Evolutionary conservation across 2,888 invertebrate species (phyloP), one percentile per base, ranked within the genome.

Genomic region (Euspilapteryx auroguttella): DNA sequence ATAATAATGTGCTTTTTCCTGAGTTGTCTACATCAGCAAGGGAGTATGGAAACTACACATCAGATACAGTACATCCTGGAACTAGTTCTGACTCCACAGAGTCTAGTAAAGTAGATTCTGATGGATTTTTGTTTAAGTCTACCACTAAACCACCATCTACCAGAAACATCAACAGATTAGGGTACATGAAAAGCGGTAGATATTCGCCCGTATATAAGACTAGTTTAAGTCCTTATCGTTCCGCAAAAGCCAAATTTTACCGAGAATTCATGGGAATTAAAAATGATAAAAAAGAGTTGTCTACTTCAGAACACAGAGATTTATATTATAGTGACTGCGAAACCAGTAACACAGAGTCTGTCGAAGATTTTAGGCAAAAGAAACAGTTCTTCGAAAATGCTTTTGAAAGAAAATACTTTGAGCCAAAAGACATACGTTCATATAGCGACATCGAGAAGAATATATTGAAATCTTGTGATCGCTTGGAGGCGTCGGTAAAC

Each of bases 81-180:
- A 29, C 38, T 17, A 40, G 38, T 37, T 55, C 57, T 5, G 61
- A 59, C 34, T 49, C 58, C 22, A 48, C 52, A 22, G 55, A 50
- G 24, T 53, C 52, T 1, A 56, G 56, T 36, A 58, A 57, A 47
- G 33, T 41, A 8, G 61, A 55, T 12, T 42, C 54, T 3, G 49
- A 55, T 38, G 57, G 54, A 1, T 62, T 62, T 40, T 41, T 55
- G 37, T 65, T 62, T 61, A 49, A 45, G 25, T 45, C 48, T 33
- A 40, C 37, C 7, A 35, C 31, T 3, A 15, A 17, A 17, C 5
- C 5, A 17, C 8, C 17, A 8, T n/a, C n/a, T n/a, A n/a, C n/a
- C n/a, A n/a, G n/a, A n/a, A n/a, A n/a, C n/a, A n/a, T n/a, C n/a
- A n/a, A n/a, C n/a, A n/a, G n/a, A n/a, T n/a, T n/a, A n/a, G n/a